Percentiles rank a stretch among this genome's conserved stretches.
Evolutionary conservation across 92 coral and sea anemone genomes (phyloP).

Genomic region (Epizoanthus rinbou): DNA sequence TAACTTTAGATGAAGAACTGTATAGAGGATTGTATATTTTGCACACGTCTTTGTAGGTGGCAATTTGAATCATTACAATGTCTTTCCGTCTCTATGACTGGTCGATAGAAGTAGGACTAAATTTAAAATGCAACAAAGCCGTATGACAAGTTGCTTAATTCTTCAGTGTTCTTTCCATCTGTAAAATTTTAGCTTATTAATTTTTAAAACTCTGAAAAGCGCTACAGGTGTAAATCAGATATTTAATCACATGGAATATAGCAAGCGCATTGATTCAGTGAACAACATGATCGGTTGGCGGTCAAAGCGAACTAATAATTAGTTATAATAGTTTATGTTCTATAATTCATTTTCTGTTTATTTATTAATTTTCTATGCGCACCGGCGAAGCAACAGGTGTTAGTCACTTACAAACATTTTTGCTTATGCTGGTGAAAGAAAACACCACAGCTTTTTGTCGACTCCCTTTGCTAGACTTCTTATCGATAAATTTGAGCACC

Average conservation of each 20-base stretch:
- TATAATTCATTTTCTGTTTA: neutral
- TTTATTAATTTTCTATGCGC: no score
- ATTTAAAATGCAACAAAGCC: neutral
- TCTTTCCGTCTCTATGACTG: neutral
- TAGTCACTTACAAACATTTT: neutral
- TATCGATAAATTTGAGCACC: no score
- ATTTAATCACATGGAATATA: neutral
- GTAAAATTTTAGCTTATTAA: neutral
- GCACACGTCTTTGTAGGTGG: neutral
- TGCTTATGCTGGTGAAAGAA: neutral
- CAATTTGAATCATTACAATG: neutral
- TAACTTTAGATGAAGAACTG: no score
- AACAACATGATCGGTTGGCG: neutral
- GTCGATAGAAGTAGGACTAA: neutral
- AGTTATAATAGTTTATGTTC: neutral
- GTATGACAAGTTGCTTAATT: neutral
- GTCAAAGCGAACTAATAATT: neutral
- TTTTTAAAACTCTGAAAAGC: slow-evolving; percentile 12
- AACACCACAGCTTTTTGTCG: neutral
- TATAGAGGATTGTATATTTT: no score
- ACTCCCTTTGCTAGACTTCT: neutral
- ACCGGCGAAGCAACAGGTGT: slow-evolving; percentile 33
- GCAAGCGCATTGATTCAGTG: neutral
- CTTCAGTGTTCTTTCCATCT: neutral
- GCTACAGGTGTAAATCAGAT: neutral